phyloP scores from a whole-genome alignment of 2,888 invertebrate genomes.

The Drosophila recens region DNA sequence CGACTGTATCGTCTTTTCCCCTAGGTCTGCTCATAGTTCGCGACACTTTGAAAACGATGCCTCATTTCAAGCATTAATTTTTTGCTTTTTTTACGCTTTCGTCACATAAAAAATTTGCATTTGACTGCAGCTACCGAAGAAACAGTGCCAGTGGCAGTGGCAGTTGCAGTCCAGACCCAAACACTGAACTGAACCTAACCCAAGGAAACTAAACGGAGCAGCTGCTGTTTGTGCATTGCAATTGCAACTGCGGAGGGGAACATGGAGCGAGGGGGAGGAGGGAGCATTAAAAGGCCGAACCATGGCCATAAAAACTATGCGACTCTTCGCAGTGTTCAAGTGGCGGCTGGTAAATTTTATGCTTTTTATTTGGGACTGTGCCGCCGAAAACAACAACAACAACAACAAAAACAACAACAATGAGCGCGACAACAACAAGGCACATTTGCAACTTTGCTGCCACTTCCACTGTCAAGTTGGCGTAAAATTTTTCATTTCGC shows the following conservation, averaged over 20 bases:
- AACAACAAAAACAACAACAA: constrained; percentile 42
- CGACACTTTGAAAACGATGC: constrained; percentile 28
- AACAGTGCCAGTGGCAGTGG: constrained; percentile 26
- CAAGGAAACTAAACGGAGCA: constrained; percentile 35
- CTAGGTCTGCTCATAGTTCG: neutral
- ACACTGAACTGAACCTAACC: constrained; percentile 13
- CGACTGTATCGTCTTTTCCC: neutral
- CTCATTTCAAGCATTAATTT: constrained; percentile 55
- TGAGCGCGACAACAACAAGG: constrained; percentile 53
- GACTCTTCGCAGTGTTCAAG: constrained; percentile 57
- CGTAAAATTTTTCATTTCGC: constrained; percentile 79
- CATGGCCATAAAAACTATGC: constrained; percentile 71
- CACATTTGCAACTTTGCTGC: constrained; percentile 77
- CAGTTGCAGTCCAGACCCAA: constrained; percentile 3
- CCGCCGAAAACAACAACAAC: constrained; percentile 49
- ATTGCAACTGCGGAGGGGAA: constrained; percentile 15
- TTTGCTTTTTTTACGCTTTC: constrained; percentile 46
- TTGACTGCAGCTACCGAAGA: constrained; percentile 51
- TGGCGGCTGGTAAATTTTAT: constrained; percentile 66
- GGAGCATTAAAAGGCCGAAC: constrained; percentile 64
- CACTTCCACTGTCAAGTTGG: constrained; percentile 79
- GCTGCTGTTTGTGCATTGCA: constrained; percentile 47
- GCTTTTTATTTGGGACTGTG: constrained; percentile 70
- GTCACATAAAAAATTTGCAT: constrained; percentile 66
- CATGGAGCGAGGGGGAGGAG: constrained; percentile 37